These are phyloP conservation scores for Apostichopus leukothele DNA, from an alignment of 53 echinoderm and acorn worm species.

Conservation along the genomic window DNA sequence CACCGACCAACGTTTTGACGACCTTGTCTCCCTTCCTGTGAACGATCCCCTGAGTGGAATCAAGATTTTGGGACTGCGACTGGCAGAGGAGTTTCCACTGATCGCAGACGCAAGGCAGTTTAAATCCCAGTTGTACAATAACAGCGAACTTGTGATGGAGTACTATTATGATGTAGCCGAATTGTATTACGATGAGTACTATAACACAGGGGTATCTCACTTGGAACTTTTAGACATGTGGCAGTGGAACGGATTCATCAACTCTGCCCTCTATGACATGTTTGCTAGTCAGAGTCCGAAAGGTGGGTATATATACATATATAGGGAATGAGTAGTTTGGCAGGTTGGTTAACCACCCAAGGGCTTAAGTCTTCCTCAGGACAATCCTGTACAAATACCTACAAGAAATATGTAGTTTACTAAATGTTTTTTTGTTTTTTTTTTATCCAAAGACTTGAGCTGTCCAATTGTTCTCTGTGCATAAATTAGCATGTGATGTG, in stretches of 20 bases:
- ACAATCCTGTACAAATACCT: no score
- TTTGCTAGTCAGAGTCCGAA: background rate
- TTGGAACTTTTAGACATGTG: conserved; percentile 8
- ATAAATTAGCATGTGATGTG: no score
- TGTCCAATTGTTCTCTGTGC: no score
- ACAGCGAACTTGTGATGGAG: background rate
- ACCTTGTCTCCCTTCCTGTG: conserved; percentile 15
- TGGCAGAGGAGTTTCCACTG: conserved; percentile 31
- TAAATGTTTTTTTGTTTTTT: background rate
- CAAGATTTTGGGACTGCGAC: background rate
- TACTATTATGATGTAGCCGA: conserved; percentile 1
- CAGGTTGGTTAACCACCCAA: background rate
- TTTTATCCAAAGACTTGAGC: no score
- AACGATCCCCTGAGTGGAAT: conserved; percentile 2
- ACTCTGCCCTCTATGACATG: conserved; percentile 1
- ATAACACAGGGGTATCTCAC: background rate
- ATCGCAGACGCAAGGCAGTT: background rate
- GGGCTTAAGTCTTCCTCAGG: background rate
- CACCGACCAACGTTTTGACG: conserved; percentile 37
- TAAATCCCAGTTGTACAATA: background rate
- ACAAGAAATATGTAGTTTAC: background rate
- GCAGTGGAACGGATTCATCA: conserved; percentile 30
- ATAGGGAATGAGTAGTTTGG: background rate
- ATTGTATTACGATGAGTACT: background rate
- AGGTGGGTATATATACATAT: background rate